Evolutionary conservation across 1,140 invertebrate species (phyloP).

Genomic region (Drosophila bocki): DNA sequence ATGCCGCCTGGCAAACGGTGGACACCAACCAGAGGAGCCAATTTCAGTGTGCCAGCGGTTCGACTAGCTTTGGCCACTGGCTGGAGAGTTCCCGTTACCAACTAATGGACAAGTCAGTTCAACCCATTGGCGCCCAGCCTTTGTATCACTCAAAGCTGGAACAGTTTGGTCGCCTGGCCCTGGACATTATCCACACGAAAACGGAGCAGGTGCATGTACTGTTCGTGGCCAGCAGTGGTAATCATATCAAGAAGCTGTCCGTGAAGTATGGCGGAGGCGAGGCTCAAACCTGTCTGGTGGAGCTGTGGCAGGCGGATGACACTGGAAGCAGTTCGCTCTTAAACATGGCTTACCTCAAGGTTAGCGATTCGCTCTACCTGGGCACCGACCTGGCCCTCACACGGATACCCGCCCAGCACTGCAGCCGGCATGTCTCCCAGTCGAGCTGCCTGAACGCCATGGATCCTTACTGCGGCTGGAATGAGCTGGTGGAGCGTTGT

Average conservation of each 20-base stretch:
- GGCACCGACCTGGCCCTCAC: slow-evolving; percentile 90
- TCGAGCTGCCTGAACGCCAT: slow-evolving; percentile 92
- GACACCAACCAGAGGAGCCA: slow-evolving; percentile 87
- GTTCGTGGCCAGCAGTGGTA: slow-evolving; percentile 91
- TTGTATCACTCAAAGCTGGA: slow-evolving; percentile 90
- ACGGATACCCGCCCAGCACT: slow-evolving; percentile 91
- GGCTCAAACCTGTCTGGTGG: slow-evolving; percentile 92
- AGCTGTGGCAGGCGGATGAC: slow-evolving; percentile 92
- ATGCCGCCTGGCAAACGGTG: slow-evolving; percentile 91
- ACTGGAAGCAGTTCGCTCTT: slow-evolving; percentile 81
- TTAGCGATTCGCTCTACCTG: slow-evolving; percentile 93
- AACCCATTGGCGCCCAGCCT: slow-evolving; percentile 89
- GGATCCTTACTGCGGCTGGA: slow-evolving; percentile 98
- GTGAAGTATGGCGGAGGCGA: slow-evolving; percentile 89
- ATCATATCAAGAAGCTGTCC: slow-evolving; percentile 92
- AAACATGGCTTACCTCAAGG: slow-evolving; percentile 92
- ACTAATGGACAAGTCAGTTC: slow-evolving; percentile 94
- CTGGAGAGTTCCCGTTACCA: slow-evolving; percentile 92
- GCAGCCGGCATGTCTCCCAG: slow-evolving; percentile 89
- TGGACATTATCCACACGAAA: slow-evolving; percentile 91
- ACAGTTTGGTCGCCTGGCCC: slow-evolving; percentile 92
- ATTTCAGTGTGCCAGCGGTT: slow-evolving; percentile 86
- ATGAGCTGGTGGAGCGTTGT: slow-evolving; percentile 90
- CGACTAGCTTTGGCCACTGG: slow-evolving; percentile 84
- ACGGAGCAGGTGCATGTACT: slow-evolving; percentile 89